Base-by-base conservation (phyloP, 2,888 invertebrate genomes). In the Amaurobius ferox region DNA sequence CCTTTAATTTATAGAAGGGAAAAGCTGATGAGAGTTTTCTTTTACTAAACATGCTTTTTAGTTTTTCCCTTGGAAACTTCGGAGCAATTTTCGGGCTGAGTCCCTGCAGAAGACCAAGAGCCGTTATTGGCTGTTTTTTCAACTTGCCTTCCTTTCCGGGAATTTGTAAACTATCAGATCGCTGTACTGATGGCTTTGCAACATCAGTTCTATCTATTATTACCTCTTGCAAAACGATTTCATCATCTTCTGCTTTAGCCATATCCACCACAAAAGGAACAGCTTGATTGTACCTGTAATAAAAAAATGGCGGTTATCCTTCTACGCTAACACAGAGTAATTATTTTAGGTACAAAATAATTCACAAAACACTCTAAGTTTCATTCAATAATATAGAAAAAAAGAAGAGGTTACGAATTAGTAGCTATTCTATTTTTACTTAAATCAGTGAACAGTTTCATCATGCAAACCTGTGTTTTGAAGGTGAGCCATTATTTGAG, bases 191-290 rank as follows among this genome's bases (percentile, higher is more conserved):
- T n/a, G 74, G 70, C 26, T 6, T 35, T 7, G 26, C 5, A 28
- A 23, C 16, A 3, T 26, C 23, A 19, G 26, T 28, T 64, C 66
- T 23, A 19, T 86, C 86, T n/a, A 86, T 67, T 55, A 76, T 79
- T 76, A 86, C 86, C 79, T 86, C 86, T 79, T 86, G 86, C 61
- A 86, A 44, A 30, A 86, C 40, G 30, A 86, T 86, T 66, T 86
- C 86, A 28, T 86, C 79, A 39, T 86, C 86, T 79, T 86, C 86
- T 55, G 86, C 86, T 35, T 30, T 76, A 79, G 70, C 78, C 86
- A 86, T 86, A 55, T 86, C 86, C 48, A 86, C 23, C 35, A 66
- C 28, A 29, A 23, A 39, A 66, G 86, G 79, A 73, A 70, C 29
- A n/a, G 40, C 70, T 76, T 72, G 55, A 76, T 44, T 29, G 44